Base-by-base conservation (phyloP, 92 coral and sea anemone species). In the Zoanthus solanderi region DNA sequence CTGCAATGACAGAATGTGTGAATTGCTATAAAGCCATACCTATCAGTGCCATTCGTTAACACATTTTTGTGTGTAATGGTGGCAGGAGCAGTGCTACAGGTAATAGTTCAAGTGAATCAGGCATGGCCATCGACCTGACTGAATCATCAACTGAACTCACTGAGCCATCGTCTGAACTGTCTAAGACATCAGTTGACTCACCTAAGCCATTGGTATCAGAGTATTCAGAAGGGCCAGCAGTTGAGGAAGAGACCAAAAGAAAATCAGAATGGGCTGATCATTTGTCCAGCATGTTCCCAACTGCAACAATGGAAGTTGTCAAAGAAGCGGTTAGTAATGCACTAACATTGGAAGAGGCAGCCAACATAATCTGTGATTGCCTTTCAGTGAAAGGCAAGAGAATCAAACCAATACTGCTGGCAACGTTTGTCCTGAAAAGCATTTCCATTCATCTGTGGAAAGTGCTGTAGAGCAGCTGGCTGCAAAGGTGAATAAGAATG, bases 321-420 rank as follows among this genome's bases (percentile, higher is more conserved):
- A n/a, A 78, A 78, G 80, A 87, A 78, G 85, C 90, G 58, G 78
- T 88, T 12, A 3, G 32, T 9, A 30, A 61, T 6, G 87, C 87
- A 9, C 18, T 46, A 6, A 48, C 90, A 78, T 48, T 78, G n/a
- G 60, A 80, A 67, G 90, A 88, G 61, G 90, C 90, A 80, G 90
- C 90, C 57, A 84, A 88, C 46, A 48, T 69, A 68, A 34, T 80
- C 37, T 88, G 87, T 54, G 23, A 23, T 23, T 23, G 23, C 23
- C 23, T 23, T 23, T 23, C 23, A 23, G 23, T 23, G 90, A 88
- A 47, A 83, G 67, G 66, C 87, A 83, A 83, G 87, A 83, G 87
- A 66, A 48, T 66, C 58, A 69, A 71, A 42, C 52, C 66, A 52
- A 46, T 7, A 15, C 15, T 67, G n/a, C 42, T 16, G 11, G 30